Evolutionary conservation across 2,888 invertebrate species (phyloP), one percentile per base, ranked within the genome.

Genomic region (Drosophila algonquin): DNA sequence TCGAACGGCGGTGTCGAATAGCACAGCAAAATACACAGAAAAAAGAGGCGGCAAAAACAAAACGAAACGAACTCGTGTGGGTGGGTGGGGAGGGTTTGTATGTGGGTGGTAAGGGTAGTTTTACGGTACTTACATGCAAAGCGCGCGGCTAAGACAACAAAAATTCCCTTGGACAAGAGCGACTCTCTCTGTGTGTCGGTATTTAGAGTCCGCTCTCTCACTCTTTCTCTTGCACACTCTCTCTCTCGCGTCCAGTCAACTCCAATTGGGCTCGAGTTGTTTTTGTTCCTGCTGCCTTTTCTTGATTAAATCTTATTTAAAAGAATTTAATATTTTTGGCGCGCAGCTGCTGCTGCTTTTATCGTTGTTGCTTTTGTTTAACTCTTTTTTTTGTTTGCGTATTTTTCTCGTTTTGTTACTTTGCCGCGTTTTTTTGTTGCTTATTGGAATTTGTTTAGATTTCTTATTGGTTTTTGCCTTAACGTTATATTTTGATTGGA

Each of bases 241-340:
- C 44, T 55, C 6, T 57, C 30, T 30, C 30, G 7, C 30, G 50
- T 27, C 40, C 35, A 46, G 18, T 44, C 56, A 56, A 56, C 56
- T 56, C 58, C 46, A 60, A 64, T 56, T 55, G 58, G 52, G 52
- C 54, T 63, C 56, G 60, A 48, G 21, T 5, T 16, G 35, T 69
- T 63, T 54, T 63, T 63, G 53, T 44, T 70, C 45, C 18, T 63
- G 51, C 55, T 30, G 18, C 18, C 62, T 58, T 69, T 70, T 59
- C 64, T 87, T 87, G 85, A 84, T 82, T 87, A 87, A 87, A 84
- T 84, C 73, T 60, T 69, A 57, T 68, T 57, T 51, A 67, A 35
- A 69, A 51, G 70, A 69, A 58, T 65, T 68, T 30, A 68, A 65
- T 80, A 62, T 80, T 61, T 85, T 81, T 81, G 84, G 84, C 87